Evolutionary conservation across 2,113 vertebrate species (phyloP).

Genomic region (Neofelis nebulosa): DNA sequence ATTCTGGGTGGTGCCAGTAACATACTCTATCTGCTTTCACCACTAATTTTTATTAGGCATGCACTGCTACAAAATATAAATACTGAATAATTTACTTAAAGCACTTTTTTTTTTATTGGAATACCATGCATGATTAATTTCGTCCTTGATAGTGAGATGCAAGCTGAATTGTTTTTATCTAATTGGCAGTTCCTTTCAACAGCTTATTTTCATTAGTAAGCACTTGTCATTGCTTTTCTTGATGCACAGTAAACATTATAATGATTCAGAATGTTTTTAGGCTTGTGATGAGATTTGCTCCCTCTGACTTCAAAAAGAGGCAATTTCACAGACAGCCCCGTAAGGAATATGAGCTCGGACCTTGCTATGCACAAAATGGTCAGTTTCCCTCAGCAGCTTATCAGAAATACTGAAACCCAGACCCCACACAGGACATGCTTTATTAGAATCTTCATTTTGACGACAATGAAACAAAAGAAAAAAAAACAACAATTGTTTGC

Average conservation of each 20-base stretch:
- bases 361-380: neutral
- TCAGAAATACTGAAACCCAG: neutral
- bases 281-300: neutral
- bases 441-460: neutral
- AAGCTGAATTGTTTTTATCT: conserved; percentile 69
- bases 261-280: conserved; percentile 54
- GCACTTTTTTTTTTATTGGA: conserved; percentile 54
- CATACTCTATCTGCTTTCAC: neutral
- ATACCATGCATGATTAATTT: conserved; percentile 65
- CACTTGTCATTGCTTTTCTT: conserved; percentile 63
- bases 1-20: neutral
- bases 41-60: conserved; percentile 55
- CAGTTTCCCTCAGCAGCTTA: neutral
- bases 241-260: conserved; percentile 65
- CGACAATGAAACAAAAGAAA: neutral
- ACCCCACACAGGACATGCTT: neutral
- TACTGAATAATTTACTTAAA: conserved; percentile 70
- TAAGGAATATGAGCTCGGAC: neutral
- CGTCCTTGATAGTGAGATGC: conserved; percentile 43
- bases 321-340: neutral
- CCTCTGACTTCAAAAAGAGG: conserved; percentile 33
- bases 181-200: conserved; percentile 68
- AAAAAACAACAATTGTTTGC: neutral
- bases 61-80: conserved; percentile 61
- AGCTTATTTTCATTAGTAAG: conserved; percentile 67